Base-by-base conservation (phyloP, 2,888 invertebrate genomes). In the Leucophora obtusa region DNA sequence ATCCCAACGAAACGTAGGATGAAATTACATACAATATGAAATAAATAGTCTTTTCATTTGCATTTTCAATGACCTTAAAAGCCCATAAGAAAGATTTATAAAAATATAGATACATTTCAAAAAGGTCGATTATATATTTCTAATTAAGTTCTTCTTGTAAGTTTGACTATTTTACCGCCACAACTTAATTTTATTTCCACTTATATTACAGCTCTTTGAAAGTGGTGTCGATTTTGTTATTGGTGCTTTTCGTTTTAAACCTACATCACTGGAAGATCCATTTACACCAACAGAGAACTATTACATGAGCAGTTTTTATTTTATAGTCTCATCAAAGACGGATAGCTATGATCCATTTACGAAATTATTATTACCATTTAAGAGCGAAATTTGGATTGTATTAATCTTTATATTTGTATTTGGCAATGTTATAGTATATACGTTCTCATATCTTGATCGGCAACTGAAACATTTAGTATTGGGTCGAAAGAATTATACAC, bases 221-320 rank as follows among this genome's bases (percentile, higher is more conserved):
- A 38, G 7, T 0, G 84, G 84, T 10, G 73, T 82, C 1, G 85
- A 86, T 56, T 85, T 85, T 50, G 82, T 79, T 0, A 75, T 85
- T 17, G 86, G 86, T 15, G 83, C 84, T 7, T 84, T 84, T 21
- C 84, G 82, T 38, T 83, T 83, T 50, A 85, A 84, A 47, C 83
- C 84, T 0, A 82, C 81, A 1, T 56, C 63, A 1, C 10, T 72
- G 10, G 63, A 76, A 0, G 84, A 84, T 58, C 63, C 63, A 7
- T 84, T 83, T 38, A 76, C 73, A 1, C 83, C 84, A 0, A 83
- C 84, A 2, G 63, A 72, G 4, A 24, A 75, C 8, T 86, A 86
- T 53, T 85, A 83, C 38, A 11, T 83, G 9, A 86, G 85, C 43
- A 72, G 43, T 5, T 83, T 82, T 17, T 50, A 58, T 28, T 80